These are phyloP conservation scores for Melieria omissa DNA, from an alignment of 2,888 invertebrate species.

Conservation along the genomic window DNA sequence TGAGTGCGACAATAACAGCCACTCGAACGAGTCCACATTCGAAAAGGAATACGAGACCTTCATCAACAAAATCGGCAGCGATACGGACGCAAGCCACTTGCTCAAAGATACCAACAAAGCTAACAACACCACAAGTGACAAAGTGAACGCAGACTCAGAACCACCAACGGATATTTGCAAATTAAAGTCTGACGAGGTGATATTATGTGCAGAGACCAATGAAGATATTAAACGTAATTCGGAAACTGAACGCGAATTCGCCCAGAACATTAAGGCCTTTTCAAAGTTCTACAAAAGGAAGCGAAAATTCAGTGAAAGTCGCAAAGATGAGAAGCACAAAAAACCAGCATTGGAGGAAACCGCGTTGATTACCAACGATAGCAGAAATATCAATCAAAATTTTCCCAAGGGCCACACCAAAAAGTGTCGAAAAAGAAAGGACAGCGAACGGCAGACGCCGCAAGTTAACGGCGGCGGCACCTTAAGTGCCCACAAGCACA, in stretches of 20 bases:
- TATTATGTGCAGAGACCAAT: not conserved
- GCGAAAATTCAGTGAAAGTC: constrained; percentile 49
- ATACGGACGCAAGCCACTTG: constrained; percentile 17
- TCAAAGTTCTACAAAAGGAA: constrained; percentile 59
- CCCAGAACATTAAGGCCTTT: constrained; percentile 52
- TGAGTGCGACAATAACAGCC: constrained; percentile 53
- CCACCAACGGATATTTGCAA: not conserved
- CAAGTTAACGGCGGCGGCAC: not conserved
- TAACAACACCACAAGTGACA: not conserved
- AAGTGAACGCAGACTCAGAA: not conserved
- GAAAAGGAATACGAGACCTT: constrained; percentile 62
- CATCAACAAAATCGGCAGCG: constrained; percentile 56
- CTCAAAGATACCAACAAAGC: not conserved
- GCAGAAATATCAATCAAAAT: constrained; percentile 35
- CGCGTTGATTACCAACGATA: no score
- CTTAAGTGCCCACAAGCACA: not conserved
- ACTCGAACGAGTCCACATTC: constrained; percentile 59
- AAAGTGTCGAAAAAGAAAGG: constrained; percentile 41
- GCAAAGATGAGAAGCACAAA: constrained; percentile 30
- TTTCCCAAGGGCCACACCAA: constrained; percentile 44
- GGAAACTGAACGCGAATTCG: constrained; percentile 41
- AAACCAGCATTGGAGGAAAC: not conserved
- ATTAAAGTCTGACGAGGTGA: not conserved
- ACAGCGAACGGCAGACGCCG: not conserved
- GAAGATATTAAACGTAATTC: constrained; percentile 4